These are phyloP conservation scores for Brotula barbata DNA, from an alignment of 2,797 vertebrate species.

Conservation along the genomic window DNA sequence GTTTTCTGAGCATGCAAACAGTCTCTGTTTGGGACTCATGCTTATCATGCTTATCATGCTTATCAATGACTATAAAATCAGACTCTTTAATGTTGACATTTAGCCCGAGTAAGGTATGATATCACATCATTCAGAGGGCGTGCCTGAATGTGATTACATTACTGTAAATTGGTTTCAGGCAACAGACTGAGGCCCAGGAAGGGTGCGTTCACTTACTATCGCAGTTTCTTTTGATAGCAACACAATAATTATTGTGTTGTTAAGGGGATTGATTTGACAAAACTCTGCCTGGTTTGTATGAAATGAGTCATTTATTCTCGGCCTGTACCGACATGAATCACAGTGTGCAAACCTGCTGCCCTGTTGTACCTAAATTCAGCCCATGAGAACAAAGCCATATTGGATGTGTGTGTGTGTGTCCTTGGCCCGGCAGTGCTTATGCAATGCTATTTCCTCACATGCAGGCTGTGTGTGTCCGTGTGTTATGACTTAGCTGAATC, in stretches of 20 bases:
- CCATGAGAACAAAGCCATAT: conserved; percentile 4
- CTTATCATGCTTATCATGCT: no score
- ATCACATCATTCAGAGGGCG: no score
- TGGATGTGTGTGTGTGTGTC: not conserved
- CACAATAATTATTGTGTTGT: conserved; percentile 2
- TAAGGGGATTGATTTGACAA: not conserved
- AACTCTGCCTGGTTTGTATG: not conserved
- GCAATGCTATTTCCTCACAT: conserved; percentile 3
- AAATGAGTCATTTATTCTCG: not conserved
- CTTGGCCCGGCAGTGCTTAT: conserved; percentile 9
- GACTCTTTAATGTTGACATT: no score
- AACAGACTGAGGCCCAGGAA: no score
- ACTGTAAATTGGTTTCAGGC: no score
- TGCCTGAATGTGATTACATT: no score
- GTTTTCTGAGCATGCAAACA: no score
- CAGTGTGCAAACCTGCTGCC: not conserved
- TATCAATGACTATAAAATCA: no score
- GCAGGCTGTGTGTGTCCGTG: conserved; percentile 1
- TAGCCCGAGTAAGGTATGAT: no score
- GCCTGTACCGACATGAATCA: not conserved
- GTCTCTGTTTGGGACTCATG: no score
- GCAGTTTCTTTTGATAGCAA: not conserved
- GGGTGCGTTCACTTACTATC: not conserved
- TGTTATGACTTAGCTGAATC: not conserved
- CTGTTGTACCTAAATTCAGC: not conserved